These are phyloP conservation scores for Eremobia ochroleuca DNA, from an alignment of 2,888 invertebrate genomes.

Conservation along the genomic window DNA sequence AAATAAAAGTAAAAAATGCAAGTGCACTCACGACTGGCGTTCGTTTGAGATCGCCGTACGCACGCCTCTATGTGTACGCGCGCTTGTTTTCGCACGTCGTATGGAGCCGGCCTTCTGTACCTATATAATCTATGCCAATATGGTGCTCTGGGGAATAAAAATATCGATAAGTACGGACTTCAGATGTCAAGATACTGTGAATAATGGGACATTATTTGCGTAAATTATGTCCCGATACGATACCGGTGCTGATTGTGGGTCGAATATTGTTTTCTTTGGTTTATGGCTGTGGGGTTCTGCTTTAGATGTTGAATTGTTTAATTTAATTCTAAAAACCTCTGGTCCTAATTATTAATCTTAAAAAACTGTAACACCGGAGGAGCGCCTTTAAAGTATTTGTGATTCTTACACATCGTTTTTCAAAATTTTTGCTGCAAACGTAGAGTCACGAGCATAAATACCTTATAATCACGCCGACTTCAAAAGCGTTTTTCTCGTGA, in stretches of 20 bases:
- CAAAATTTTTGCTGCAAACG: neutral
- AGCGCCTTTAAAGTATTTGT: neutral
- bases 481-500: neutral
- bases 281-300: neutral
- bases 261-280: slow-evolving; percentile 11
- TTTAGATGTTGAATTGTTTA: neutral
- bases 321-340: neutral
- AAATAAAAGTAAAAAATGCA: no score
- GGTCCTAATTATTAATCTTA: neutral
- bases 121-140: neutral
- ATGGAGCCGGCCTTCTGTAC: neutral
- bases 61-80: neutral
- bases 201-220: slow-evolving; percentile 50
- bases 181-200: slow-evolving; percentile 48
- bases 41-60: neutral
- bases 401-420: neutral
- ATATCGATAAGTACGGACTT: slow-evolving; percentile 8
- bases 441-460: neutral
- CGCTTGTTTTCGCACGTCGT: no score
- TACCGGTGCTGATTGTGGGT: slow-evolving; percentile 11
- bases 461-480: neutral
- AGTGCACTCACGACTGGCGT: neutral
- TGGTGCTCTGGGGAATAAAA: neutral
- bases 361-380: neutral
- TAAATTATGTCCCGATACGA: slow-evolving; percentile 37